These are phyloP conservation scores for Villa cingulata DNA, from an alignment of 2,888 invertebrate genomes.

Conservation along the genomic window DNA sequence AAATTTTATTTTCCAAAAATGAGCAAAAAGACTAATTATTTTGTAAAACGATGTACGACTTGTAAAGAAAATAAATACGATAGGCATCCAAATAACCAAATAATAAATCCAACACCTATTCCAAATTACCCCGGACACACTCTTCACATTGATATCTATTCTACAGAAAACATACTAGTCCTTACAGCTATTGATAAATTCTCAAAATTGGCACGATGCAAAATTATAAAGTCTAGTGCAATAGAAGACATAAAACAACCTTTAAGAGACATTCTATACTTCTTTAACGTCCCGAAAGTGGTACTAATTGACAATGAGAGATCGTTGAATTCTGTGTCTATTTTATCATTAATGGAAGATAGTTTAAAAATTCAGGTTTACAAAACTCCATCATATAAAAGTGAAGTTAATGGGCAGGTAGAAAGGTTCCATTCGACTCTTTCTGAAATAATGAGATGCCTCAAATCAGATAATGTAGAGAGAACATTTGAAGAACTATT, in stretches of 20 bases:
- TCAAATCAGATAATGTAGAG: background rate
- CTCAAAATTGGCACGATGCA: slow-evolving; percentile 7
- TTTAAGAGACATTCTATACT: slow-evolving; percentile 9
- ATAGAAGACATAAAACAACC: slow-evolving; percentile 7
- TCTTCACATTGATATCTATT: slow-evolving; percentile 12
- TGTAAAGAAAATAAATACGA: slow-evolving; percentile 2
- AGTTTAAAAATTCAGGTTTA: slow-evolving; percentile 1
- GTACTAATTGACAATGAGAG: slow-evolving; percentile 10
- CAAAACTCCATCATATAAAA: slow-evolving; percentile 7
- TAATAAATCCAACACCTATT: slow-evolving; percentile 9
- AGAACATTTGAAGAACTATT: background rate
- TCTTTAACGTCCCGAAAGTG: slow-evolving; percentile 9
- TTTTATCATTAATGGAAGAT: slow-evolving; percentile 5
- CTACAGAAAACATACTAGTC: slow-evolving; percentile 7
- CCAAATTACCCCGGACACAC: slow-evolving; percentile 11
- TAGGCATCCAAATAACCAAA: slow-evolving; percentile 9
- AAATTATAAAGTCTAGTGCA: slow-evolving; percentile 5
- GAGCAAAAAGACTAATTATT: background rate
- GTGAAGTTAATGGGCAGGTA: slow-evolving; percentile 4
- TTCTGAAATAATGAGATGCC: slow-evolving; percentile 5
- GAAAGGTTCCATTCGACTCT: slow-evolving; percentile 8
- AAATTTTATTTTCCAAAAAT: slow-evolving; percentile 9
- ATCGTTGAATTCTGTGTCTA: slow-evolving; percentile 2
- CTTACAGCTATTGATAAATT: slow-evolving; percentile 11
- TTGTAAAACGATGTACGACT: background rate